Conservation (phyloP, 2,113 vertebrate genomes). For the Cynopterus brachyotis region DNA sequence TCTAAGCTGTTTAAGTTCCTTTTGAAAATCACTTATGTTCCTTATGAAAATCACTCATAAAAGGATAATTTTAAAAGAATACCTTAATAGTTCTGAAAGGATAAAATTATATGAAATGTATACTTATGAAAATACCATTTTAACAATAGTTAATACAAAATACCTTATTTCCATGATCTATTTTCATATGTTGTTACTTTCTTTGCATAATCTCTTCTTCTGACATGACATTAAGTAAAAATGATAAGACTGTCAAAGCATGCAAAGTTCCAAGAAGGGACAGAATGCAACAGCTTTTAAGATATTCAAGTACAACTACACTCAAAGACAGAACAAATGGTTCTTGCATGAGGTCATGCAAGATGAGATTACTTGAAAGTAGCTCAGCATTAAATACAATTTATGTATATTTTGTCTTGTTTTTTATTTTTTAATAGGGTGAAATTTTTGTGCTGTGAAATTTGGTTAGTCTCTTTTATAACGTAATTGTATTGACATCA, state of each 20-base stretch:
- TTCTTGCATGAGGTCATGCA: conserved; percentile 20
- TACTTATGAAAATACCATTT: not conserved
- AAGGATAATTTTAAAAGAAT: not conserved
- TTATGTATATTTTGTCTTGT: not conserved
- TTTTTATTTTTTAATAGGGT: not conserved
- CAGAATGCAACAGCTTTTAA: conserved; percentile 7
- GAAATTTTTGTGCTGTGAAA: not conserved
- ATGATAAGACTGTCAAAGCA: not conserved
- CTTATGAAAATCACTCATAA: not conserved
- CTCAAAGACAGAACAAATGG: conserved; percentile 3
- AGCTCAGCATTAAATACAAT: conserved; percentile 24
- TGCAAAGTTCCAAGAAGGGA: not conserved
- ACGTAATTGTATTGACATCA: not conserved
- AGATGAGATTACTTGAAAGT: not conserved
- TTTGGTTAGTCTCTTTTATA: not conserved
- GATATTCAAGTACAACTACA: not conserved
- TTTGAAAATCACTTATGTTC: not conserved
- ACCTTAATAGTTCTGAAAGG: not conserved
- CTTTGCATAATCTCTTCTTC: not conserved
- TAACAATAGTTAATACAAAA: conserved; percentile 1
- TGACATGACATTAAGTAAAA: not conserved
- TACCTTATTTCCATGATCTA: not conserved
- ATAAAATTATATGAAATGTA: not conserved
- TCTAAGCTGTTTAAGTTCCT: not conserved
- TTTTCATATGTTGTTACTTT: not conserved